Conservation (phyloP, 2,113 vertebrate species). For the Eretmochelys imbricata region DNA sequence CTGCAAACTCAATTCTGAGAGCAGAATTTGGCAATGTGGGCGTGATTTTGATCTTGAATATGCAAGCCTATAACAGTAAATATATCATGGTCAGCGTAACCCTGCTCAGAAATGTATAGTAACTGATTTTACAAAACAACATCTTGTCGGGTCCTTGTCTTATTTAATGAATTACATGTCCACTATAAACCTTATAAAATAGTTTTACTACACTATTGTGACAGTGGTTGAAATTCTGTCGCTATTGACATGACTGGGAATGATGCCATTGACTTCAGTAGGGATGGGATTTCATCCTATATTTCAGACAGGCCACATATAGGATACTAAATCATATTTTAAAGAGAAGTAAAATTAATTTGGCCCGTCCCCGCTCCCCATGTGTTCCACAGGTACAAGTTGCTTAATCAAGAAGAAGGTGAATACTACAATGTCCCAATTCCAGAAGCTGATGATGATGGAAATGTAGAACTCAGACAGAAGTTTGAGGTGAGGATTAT, state of each 20-base stretch:
- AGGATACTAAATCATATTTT: background rate
- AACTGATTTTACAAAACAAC: background rate
- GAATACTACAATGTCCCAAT: constrained; percentile 98
- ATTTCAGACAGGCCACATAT: background rate
- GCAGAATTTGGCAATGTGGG: constrained; percentile 14
- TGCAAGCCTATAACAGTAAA: constrained; percentile 21
- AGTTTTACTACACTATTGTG: background rate
- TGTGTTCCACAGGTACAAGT: constrained; percentile 87
- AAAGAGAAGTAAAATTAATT: accelerated
- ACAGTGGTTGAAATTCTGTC: background rate
- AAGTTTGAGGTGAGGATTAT: constrained; percentile 93
- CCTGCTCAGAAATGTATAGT: constrained; percentile 10
- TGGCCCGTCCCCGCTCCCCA: background rate
- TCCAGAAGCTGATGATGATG: constrained; percentile 91
- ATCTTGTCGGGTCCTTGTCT: background rate
- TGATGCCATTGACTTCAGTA: background rate
- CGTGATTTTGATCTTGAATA: constrained; percentile 56
- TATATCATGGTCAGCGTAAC: constrained; percentile 54
- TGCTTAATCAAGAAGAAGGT: constrained; percentile 95
- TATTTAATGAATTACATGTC: background rate
- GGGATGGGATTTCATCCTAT: background rate
- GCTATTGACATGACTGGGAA: background rate
- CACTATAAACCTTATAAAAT: background rate
- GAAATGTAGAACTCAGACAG: constrained; percentile 91
- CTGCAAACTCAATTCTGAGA: constrained; percentile 36